These are phyloP conservation scores for Pluvianellus socialis DNA, from an alignment of 2,113 vertebrate genomes.

Conservation along the genomic window DNA sequence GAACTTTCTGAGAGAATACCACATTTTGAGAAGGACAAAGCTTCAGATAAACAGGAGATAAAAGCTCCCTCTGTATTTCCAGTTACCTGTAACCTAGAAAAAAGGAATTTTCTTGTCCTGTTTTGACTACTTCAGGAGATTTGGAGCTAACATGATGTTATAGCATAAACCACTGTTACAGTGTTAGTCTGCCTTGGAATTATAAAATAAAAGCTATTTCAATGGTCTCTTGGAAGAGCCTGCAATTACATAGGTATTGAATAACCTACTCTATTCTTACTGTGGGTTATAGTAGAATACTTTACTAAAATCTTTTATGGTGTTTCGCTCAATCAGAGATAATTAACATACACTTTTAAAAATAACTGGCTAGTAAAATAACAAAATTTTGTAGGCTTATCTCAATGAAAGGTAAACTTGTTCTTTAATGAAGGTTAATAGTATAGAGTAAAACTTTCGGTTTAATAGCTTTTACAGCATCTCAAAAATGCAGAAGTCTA, in stretches of 20 bases:
- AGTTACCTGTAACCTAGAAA: background rate
- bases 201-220: background rate
- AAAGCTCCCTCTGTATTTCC: background rate
- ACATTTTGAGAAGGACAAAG: background rate
- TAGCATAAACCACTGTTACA: background rate
- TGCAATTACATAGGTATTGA: background rate
- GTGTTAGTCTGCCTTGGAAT: background rate
- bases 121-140: background rate
- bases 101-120: background rate
- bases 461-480: background rate
- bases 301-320: background rate
- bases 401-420: background rate
- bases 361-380: background rate
- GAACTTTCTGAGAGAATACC: constrained; percentile 9
- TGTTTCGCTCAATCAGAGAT: background rate
- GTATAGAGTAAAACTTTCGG: background rate
- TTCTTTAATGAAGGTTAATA: background rate
- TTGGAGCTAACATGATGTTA: background rate
- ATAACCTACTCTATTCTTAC: background rate
- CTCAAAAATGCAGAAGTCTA: background rate
- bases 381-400: background rate
- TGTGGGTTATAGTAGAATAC: background rate
- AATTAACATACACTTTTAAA: background rate
- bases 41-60: background rate
- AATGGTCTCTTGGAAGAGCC: background rate